Percentiles rank a stretch among this genome's conserved stretches.
Conservation (phyloP, 2,797 vertebrate genomes). For the Chiloscyllium punctatum region DNA sequence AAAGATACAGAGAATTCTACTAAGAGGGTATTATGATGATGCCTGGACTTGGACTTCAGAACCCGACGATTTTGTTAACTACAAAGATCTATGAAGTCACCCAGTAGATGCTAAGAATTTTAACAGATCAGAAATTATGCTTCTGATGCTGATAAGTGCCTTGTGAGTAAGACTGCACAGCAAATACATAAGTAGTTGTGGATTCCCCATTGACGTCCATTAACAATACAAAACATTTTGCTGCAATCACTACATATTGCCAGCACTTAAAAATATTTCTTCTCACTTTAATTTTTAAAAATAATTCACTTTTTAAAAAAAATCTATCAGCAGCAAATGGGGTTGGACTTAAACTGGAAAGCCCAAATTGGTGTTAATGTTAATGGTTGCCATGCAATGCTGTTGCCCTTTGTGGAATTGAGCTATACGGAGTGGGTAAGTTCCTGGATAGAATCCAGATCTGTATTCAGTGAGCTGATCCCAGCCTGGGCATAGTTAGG, state of each 20-base stretch:
- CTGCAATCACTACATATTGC: neutral
- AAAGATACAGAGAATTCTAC: neutral
- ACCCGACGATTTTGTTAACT: neutral
- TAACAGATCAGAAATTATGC: neutral
- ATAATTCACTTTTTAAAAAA: too few species aligned
- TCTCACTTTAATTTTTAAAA: neutral
- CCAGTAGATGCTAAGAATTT: neutral
- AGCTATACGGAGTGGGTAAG: neutral
- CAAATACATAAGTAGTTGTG: neutral
- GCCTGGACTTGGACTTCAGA: neutral
- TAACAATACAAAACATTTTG: neutral
- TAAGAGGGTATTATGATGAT: neutral
- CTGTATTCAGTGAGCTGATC: neutral
- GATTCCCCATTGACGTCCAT: neutral
- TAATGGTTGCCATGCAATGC: neutral
- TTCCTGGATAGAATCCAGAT: neutral
- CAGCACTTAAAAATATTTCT: neutral
- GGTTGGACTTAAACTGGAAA: neutral
- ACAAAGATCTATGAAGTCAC: neutral
- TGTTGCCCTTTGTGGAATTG: neutral
- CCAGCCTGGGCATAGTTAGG: neutral
- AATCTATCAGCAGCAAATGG: neutral
- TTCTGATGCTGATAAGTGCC: neutral
- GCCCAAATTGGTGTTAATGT: neutral
- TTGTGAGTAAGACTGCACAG: neutral